Evolutionary conservation across 1,140 invertebrate species (phyloP), one percentile per base, ranked within the genome.

Genomic region (Drosophila bipectinata): DNA sequence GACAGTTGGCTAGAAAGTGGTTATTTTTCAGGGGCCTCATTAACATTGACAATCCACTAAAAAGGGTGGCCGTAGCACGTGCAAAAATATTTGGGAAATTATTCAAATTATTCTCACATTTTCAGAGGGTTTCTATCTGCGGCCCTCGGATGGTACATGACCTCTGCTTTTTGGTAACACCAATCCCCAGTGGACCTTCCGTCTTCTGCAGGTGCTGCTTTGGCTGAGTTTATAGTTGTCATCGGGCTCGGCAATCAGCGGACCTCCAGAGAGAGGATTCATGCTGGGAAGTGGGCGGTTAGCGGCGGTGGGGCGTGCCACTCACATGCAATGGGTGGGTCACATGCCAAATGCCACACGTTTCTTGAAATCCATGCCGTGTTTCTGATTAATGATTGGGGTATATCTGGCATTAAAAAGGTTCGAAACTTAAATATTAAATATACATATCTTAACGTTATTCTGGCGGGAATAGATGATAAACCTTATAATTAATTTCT

Each of bases 301-400:
- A 21, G 4, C 45, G 60, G 54, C 26, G 30, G 18, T 48, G 67
- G 66, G 41, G 41, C 41, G 41, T 44, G 41, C n/a, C 41, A 44
- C 12, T 41, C 39, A 41, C 39, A n/a, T n/a, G 39, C 39, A 14
- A 8, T 53, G 67, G 54, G 28, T 45, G 60, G 80, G 67, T 77
- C 82, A 76, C 82, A 87, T 81, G 83, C 66, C 60, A 47, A 74
- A 45, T 51, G 81, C 52, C 82, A 78, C 81, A 82, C 82, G 81
- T 78, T 66, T 39, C 37, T 66, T 82, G 78, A 85, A 85, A 87
- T 87, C 75, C 71, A 85, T 85, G 81, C 73, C 73, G 30, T 74
- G 77, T 85, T 77, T 34, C 24, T 28, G 14, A 18, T 9, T 49
- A 18, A 69, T 74, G 32, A 3, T 1, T 39, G 8, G 44, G 45